Evolutionary conservation across 2,113 vertebrate species (phyloP).

Genomic region (Limanda limanda): DNA sequence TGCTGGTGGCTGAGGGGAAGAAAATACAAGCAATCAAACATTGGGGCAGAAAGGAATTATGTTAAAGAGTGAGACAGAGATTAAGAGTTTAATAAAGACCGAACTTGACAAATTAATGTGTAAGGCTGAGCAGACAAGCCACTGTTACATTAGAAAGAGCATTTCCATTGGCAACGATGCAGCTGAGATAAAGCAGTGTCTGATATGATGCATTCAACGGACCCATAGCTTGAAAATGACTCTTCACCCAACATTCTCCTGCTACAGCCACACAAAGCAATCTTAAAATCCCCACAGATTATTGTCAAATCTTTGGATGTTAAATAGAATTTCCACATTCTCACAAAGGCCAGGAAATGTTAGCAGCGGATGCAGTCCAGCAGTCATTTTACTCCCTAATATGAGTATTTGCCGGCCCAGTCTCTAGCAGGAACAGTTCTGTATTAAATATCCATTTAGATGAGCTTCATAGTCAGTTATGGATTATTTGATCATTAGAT

Average conservation of each 20-base stretch:
- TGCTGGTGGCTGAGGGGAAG: conserved; percentile 87
- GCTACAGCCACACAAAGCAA: not conserved
- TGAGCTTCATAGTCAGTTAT: conserved; percentile 6
- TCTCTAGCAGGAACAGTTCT: too few relatives aligned
- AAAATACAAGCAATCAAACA: conserved; percentile 40
- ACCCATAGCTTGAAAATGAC: not conserved
- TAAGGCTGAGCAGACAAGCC: conserved; percentile 36
- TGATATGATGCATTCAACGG: conserved; percentile 9
- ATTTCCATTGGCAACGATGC: not conserved
- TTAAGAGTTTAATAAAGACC: not conserved
- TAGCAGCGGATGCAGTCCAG: not conserved
- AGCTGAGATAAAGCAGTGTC: conserved; percentile 14
- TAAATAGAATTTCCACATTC: conserved; percentile 23
- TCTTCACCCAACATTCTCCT: not conserved
- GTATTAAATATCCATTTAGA: conserved; percentile 1
- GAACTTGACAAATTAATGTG: conserved; percentile 8
- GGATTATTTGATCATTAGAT: not conserved
- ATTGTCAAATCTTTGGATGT: conserved; percentile 12
- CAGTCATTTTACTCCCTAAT: too few relatives aligned
- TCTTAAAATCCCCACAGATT: conserved; percentile 5
- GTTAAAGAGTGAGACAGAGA: conserved; percentile 5
- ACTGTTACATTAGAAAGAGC: conserved; percentile 32
- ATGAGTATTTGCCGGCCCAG: too few relatives aligned
- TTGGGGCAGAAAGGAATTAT: not conserved
- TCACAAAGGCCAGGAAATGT: conserved; percentile 34